Evolutionary conservation across 2,888 invertebrate genomes (phyloP), one percentile per base, ranked within the genome.

Genomic region (Dryococelus australis): DNA sequence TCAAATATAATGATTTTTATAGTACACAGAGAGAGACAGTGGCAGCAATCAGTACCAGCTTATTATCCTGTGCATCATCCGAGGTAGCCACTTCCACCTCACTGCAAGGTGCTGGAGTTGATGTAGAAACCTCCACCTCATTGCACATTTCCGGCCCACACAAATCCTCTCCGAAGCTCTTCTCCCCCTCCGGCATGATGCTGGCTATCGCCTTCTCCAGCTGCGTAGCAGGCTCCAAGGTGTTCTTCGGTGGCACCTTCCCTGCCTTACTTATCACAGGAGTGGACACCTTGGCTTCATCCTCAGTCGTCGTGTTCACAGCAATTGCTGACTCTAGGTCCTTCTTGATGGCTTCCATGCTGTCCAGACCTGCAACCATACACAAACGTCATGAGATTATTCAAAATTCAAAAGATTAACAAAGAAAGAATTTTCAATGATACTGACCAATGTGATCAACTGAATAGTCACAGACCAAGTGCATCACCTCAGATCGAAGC

Each of bases 241-340:
- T 24, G 6, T 35, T 81, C 27, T 43, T 51, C n/a, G 53, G n/a
- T 0, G 27, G 27, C 28, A 47, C 43, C 47, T 83, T 86, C n/a
- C 78, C 27, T n/a, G 51, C 16, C 43, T 86, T 85, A 24, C 86
- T 80, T 26, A 91, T 89, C 86, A 92, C 92, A n/a, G 92, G 91
- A 79, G 90, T 91, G 65, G 90, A 85, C 47, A 89, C 89, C 84
- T 87, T 90, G n/a, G 90, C 90, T 87, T 95, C 95, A 89, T 94
- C 94, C 89, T 94, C 94, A 90, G 94, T 94, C 90, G 94, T 94
- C 89, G 94, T 94, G n/a, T 95, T 95, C 89, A 94, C 93, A 43
- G 94, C 93, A 43, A 95, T 94, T 4, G 95, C 94, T 3, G 94
- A 94, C 85, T 95, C 92, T 88, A 95, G 92, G 91, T 95, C 95